Evolutionary conservation across 2,113 vertebrate species (phyloP), one percentile per base, ranked within the genome.

Genomic region (Burhinus oedicnemus): DNA sequence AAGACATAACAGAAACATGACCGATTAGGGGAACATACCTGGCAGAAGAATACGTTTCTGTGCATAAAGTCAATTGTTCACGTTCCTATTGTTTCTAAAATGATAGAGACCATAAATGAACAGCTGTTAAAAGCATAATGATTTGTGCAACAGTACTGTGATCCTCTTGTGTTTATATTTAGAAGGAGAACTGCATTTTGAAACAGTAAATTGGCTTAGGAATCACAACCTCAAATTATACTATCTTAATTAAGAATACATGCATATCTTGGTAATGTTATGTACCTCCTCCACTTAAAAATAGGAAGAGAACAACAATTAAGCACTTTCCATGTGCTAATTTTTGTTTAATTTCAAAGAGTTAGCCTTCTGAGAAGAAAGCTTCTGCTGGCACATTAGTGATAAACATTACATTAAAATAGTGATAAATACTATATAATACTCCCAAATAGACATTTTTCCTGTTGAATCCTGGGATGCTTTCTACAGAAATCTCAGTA

Each of bases 231-330:
- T 88, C 7, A 3, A 76, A 71, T 78, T 94, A 94, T 97, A 93
- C 40, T 62, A 91, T 95, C 91, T 97, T 96, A 91, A 96, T 97
- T 97, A 94, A 93, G 96, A 97, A 95, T 95, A 86, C 91, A 93
- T 91, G 58, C 87, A 13, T 96, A 52, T 83, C 84, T 94, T 77
- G 45, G 29, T 93, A 79, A 58, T 36, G 91, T 91, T 93, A 21
- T n/a, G 64, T 42, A 89, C 87, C 93, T 90, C 75, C 64, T 94
- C 66, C n/a, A 18, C 83, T 91, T 91, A 90, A 95, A 95, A 96
- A 95, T 87, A 96, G 62, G 55, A 60, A 86, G 51, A 80, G 66
- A 91, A 95, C 49, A 97, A 92, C 83, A 93, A 89, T 94, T 91
- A 95, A 95, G 58, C 58, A 85, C 51, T 96, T 95, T 62, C 93